These are phyloP conservation scores for Hyphantria cunea DNA, from an alignment of 1,140 invertebrate genomes.

Conservation along the genomic window DNA sequence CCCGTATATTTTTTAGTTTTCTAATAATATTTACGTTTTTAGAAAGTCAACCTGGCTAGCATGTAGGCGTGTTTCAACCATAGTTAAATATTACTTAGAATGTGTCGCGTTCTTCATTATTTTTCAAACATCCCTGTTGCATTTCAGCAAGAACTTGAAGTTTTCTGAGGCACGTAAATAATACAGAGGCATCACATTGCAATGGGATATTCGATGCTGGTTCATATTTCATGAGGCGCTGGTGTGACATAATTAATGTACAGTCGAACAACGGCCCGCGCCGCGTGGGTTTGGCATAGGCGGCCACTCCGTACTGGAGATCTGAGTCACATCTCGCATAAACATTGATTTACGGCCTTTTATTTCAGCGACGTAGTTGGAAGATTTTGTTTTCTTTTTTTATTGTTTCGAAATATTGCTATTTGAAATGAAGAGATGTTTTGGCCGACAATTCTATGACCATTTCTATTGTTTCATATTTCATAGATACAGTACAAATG, in stretches of 20 bases:
- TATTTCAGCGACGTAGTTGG: conserved; percentile 3
- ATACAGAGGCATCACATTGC: conserved; percentile 41
- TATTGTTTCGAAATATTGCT: not conserved
- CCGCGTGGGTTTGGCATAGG: conserved; percentile 29
- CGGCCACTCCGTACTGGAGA: conserved; percentile 7
- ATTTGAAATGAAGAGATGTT: not conserved
- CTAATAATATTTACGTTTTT: too few relatives aligned
- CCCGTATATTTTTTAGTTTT: too few relatives aligned
- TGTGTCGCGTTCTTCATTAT: not conserved
- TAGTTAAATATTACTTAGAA: too few relatives aligned
- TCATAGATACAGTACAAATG: too few relatives aligned
- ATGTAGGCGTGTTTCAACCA: too few relatives aligned
- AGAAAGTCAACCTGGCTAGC: too few relatives aligned
- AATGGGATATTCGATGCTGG: conserved; percentile 42
- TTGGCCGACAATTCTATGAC: too few relatives aligned
- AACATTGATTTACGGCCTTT: conserved; percentile 27
- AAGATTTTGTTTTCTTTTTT: not conserved
- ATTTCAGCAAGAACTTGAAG: conserved; percentile 5
- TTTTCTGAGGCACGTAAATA: conserved; percentile 38
- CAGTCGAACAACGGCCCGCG: conserved; percentile 20
- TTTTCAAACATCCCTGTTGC: not conserved
- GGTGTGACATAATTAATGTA: conserved; percentile 40
- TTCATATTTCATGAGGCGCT: conserved; percentile 42
- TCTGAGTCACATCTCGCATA: conserved; percentile 16
- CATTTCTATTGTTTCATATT: too few relatives aligned